Conservation (phyloP, 2,797 vertebrate genomes). For the Eleutherodactylus coqui region DNA sequence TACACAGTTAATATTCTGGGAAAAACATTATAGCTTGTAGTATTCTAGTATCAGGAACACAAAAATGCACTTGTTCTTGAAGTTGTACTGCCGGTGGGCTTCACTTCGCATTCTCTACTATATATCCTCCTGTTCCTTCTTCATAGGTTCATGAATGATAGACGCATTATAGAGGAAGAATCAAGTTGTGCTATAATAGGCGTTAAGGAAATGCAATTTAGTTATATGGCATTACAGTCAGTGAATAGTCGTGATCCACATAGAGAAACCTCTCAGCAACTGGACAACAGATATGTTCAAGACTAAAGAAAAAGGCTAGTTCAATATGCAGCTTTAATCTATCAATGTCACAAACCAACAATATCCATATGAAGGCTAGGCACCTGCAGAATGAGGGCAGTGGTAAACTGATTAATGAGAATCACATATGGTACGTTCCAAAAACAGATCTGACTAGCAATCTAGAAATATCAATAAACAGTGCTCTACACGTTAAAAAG, state of each 20-base stretch:
- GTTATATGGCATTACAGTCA: too few species aligned
- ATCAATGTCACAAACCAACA: conserved; percentile 69
- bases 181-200: background rate
- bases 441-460: conserved; percentile 70
- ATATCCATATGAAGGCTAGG: conserved; percentile 49
- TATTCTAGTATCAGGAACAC: too few species aligned
- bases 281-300: background rate
- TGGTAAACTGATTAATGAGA: conserved; percentile 38
- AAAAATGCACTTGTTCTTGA: too few species aligned
- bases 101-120: background rate
- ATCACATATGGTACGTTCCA: conserved; percentile 32
- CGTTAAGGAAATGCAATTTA: background rate
- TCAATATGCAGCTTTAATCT: conserved; percentile 66
- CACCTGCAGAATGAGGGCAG: conserved; percentile 26
- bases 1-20: background rate
- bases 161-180: too few species aligned
- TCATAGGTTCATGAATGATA: too few species aligned
- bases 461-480: conserved; percentile 29
- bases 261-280: background rate
- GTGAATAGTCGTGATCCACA: background rate
- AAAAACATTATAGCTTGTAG: background rate
- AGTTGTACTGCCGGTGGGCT: background rate
- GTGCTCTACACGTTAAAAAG: too few species aligned
- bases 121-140: too few species aligned
- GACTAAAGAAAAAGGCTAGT: conserved; percentile 52